Conservation (phyloP, 2,888 invertebrate genomes). For the Macaria notata region DNA sequence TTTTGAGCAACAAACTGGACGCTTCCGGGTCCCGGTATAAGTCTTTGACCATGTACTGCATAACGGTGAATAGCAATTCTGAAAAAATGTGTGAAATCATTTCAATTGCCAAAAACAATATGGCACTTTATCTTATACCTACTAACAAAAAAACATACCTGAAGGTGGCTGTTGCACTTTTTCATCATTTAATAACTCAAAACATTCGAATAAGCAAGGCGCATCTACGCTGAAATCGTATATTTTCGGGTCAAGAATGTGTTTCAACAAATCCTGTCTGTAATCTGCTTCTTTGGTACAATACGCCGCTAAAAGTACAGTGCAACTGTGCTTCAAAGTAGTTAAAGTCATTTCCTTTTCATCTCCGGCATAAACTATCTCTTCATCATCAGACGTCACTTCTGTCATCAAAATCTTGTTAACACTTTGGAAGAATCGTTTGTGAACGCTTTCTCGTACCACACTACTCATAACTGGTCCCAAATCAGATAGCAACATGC, state of each 20-base stretch:
- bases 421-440: constrained; percentile 57
- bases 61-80: constrained; percentile 61
- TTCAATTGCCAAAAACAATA: too few relatives aligned
- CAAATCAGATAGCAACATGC: constrained; percentile 51
- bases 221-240: constrained; percentile 60
- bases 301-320: constrained; percentile 61
- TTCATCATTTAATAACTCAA: constrained; percentile 51
- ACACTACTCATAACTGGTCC: constrained; percentile 40
- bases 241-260: constrained; percentile 58
- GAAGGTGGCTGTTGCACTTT: constrained; percentile 52
- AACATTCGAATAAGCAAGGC: constrained; percentile 57
- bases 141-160: constrained; percentile 41
- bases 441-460: constrained; percentile 49
- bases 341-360: constrained; percentile 54
- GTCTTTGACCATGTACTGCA: constrained; percentile 66
- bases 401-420: constrained; percentile 57
- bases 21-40: constrained; percentile 62
- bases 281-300: constrained; percentile 54
- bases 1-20: constrained; percentile 54
- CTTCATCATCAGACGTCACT: constrained; percentile 46
- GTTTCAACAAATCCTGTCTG: constrained; percentile 59
- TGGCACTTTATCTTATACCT: too few relatives aligned
- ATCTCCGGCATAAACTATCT: constrained; percentile 50
- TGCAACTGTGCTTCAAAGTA: constrained; percentile 57
- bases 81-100: constrained; percentile 31